Conservation (phyloP, 2,113 vertebrate genomes). For the Calidris pugnax region DNA sequence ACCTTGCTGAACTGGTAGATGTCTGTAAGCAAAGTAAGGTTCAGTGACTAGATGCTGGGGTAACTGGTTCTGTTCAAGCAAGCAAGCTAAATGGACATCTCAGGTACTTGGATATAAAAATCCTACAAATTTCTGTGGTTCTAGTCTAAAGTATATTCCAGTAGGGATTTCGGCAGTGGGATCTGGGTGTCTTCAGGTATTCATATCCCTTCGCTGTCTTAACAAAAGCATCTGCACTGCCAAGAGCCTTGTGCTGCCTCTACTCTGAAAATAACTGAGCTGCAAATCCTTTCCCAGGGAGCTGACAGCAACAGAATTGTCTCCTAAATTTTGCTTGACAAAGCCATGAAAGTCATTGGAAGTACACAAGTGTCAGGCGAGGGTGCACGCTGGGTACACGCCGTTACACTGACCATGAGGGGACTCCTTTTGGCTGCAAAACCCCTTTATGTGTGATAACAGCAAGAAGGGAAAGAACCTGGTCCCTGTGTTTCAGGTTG, state of each 20-base stretch:
- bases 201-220: not conserved
- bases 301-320: not conserved
- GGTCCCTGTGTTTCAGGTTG: not conserved
- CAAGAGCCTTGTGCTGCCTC: not conserved
- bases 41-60: not conserved
- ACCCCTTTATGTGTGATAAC: not conserved
- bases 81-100: not conserved
- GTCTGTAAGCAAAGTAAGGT: not conserved
- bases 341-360: not conserved
- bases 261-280: not conserved
- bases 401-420: not conserved
- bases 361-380: not conserved
- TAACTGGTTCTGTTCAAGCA: not conserved
- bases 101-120: not conserved
- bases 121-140: not conserved
- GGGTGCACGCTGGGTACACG: not conserved
- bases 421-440: not conserved
- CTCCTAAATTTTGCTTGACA: not conserved
- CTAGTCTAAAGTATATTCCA: not conserved
- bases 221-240: not conserved
- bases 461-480: not conserved
- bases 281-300: not conserved
- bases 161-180: not conserved
- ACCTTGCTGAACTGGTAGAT: not conserved
- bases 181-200: not conserved